Evolutionary conservation across 1,140 invertebrate genomes (phyloP).

Genomic region (Diorhabda sublineata): DNA sequence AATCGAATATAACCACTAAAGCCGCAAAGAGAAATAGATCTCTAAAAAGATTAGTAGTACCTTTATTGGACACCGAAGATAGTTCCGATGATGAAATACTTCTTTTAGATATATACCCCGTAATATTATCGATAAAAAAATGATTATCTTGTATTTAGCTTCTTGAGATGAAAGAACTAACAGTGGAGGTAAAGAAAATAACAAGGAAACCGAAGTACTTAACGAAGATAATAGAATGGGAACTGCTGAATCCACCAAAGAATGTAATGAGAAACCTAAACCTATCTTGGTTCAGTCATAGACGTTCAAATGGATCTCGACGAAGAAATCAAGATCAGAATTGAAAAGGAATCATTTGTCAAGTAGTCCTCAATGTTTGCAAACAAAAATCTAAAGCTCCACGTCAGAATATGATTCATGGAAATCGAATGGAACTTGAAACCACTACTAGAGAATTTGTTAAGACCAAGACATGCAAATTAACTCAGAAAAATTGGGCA

Average conservation of each 20-base stretch:
- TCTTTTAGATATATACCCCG: neutral
- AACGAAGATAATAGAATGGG: slow-evolving; percentile 18
- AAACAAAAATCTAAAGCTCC: too few relatives aligned
- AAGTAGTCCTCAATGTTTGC: too few relatives aligned
- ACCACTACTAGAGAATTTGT: too few relatives aligned
- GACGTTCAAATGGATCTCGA: too few relatives aligned
- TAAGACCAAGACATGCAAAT: too few relatives aligned
- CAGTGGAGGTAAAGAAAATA: neutral
- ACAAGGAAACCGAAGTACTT: slow-evolving; percentile 6
- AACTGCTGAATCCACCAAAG: slow-evolving; percentile 13
- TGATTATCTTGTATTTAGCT: neutral
- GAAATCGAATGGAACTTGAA: too few relatives aligned
- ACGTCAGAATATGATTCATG: too few relatives aligned
- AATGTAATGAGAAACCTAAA: slow-evolving; percentile 15
- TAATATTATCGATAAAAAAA: neutral
- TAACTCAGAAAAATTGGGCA: too few relatives aligned
- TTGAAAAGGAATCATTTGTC: too few relatives aligned
- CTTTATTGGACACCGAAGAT: slow-evolving; percentile 27
- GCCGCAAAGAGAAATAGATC: slow-evolving; percentile 28
- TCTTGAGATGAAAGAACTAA: neutral
- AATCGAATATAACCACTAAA: neutral
- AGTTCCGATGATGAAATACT: slow-evolving; percentile 31
- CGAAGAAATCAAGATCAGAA: too few relatives aligned
- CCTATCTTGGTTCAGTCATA: too few relatives aligned
- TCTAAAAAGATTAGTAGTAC: slow-evolving; percentile 26